These are phyloP conservation scores for Mythimna ferrago DNA, from an alignment of 2,888 invertebrate species.

Conservation along the genomic window DNA sequence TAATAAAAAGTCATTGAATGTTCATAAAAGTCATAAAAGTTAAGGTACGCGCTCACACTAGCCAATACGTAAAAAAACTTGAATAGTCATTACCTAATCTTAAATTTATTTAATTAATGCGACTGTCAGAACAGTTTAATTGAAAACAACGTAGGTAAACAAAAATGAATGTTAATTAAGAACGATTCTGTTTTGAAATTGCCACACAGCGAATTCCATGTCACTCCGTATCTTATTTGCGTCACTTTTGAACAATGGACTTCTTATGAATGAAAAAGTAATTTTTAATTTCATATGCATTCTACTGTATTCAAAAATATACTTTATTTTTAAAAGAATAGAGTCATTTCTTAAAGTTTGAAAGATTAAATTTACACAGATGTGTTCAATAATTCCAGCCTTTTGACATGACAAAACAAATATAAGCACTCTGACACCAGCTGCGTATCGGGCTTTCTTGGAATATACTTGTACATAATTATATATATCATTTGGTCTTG, in stretches of 20 bases:
- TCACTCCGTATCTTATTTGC: conserved; percentile 52
- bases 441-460: conserved; percentile 71
- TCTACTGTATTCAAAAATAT: conserved; percentile 10
- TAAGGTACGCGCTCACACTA: no score
- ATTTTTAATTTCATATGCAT: conserved; percentile 27
- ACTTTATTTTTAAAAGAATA: conserved; percentile 1
- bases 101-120: conserved; percentile 35
- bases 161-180: conserved; percentile 26
- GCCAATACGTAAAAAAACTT: background rate
- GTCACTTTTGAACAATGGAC: conserved; percentile 52
- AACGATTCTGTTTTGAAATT: conserved; percentile 47
- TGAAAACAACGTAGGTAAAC: conserved; percentile 6
- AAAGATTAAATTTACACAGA: conserved; percentile 76
- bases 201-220: conserved; percentile 41
- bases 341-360: conserved; percentile 35
- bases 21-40: no score
- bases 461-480: conserved; percentile 64
- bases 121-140: conserved; percentile 14
- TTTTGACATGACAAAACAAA: conserved; percentile 73
- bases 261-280: conserved; percentile 48
- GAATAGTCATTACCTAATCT: conserved; percentile 2
- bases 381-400: conserved; percentile 71
- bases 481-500: conserved; percentile 60
- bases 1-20: no score
- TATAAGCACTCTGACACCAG: conserved; percentile 67